Base-by-base conservation (phyloP, 2,113 vertebrate species). In the Myodes glareolus region DNA sequence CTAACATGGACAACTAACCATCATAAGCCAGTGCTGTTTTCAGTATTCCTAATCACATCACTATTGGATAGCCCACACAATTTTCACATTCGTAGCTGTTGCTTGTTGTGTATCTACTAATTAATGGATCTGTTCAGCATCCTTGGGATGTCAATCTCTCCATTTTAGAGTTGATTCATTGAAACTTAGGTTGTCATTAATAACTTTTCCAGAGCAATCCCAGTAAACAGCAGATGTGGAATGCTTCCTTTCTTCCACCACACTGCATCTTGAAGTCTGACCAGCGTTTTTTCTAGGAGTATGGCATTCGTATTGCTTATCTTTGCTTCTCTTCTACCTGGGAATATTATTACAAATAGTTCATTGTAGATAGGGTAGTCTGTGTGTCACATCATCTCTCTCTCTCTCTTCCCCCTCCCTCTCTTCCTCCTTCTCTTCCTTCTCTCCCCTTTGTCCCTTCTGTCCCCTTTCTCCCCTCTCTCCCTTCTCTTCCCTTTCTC, bases 351-450 rank as follows among this genome's bases (percentile, higher is more conserved):
- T 36, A 36, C 47, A 96, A 39, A 12, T 73, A 42, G 47, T 31
- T 72, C 80, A 93, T 39, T 70, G 55, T 45, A 39, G 58, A 29
- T 85, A n/a, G 33, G 58, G 33, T 85, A n/a, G 33, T 52, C 27
- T 91, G 27, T 39, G 92, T 88, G 7, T 33, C 84, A 16, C 11
- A 61, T 27, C 87, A 73, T 58, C 39, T 94, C 11, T 81, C 9
- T 29, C 27, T 8, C 6, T 63, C 61, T 9, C 6, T n/a, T 63
- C 61, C 7, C 65, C 5, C 11, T 68, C 65, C n/a, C n/a, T n/a
- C n/a, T 4, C 0, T n/a, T 2, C 19, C 2, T 70, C 68, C 0
- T 3, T 55, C 52, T 16, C 52, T 1, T 3, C 1, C 52, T 16
- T 55, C 52, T 17, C 52, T 52, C 3, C 13, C 52, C 10, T 33